These are phyloP conservation scores for Sander lucioperca DNA, from an alignment of 2,113 vertebrate species.

Conservation along the genomic window DNA sequence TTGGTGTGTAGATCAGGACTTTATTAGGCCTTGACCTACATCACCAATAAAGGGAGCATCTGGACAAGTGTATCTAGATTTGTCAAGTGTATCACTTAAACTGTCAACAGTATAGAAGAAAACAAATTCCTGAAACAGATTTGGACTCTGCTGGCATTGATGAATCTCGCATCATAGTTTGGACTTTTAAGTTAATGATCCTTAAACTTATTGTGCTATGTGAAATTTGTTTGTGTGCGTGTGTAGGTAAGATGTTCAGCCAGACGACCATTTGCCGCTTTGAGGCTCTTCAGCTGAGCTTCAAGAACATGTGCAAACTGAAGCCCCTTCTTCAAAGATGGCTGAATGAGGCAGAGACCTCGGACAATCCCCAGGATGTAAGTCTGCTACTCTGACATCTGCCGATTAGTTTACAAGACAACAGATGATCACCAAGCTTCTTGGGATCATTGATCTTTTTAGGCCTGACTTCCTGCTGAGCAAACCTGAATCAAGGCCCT, in stretches of 20 bases:
- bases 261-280: constrained; percentile 90
- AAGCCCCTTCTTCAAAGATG: constrained; percentile 87
- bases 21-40: neutral
- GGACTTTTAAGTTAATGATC: too few relatives aligned
- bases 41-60: neutral
- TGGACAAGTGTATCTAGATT: neutral
- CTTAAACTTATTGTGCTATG: neutral
- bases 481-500: neutral
- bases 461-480: constrained; percentile 43
- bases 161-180: neutral
- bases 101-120: neutral
- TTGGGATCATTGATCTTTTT: constrained; percentile 17
- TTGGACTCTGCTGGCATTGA: fast-evolving
- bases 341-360: constrained; percentile 86
- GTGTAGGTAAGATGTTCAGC: constrained; percentile 88
- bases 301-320: constrained; percentile 90
- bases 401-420: constrained; percentile 60
- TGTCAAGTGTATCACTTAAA: too few relatives aligned
- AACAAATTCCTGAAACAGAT: neutral
- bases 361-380: constrained; percentile 84
- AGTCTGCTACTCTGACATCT: constrained; percentile 66
- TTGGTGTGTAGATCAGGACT: neutral
- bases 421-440: constrained; percentile 25
- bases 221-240: neutral
- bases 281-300: constrained; percentile 88